Evolutionary conservation across 1,140 invertebrate species (phyloP).

Genomic region (Camponotus pennsylvanicus): DNA sequence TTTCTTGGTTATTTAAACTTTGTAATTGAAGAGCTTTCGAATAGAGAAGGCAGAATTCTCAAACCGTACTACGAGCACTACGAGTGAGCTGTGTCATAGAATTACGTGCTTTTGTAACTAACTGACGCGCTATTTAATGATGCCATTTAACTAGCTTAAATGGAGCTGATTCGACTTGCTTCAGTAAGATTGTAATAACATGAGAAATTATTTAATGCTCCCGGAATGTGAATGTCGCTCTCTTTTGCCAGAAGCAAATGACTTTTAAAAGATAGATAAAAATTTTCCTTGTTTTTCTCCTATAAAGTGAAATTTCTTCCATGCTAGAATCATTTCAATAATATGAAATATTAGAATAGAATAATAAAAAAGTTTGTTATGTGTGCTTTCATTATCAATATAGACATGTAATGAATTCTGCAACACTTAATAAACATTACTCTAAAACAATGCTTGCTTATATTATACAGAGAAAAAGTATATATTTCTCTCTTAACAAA

Average conservation of each 20-base stretch:
- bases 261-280: conserved; percentile 24
- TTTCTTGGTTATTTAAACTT: neutral
- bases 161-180: conserved; percentile 29
- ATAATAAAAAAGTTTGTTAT: neutral
- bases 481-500: neutral
- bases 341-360: neutral
- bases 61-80: neutral
- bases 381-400: neutral
- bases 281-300: conserved; percentile 10
- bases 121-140: conserved; percentile 17
- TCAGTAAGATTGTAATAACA: conserved; percentile 38
- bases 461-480: neutral
- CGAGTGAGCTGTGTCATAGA: conserved; percentile 24
- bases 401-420: neutral
- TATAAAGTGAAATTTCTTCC: conserved; percentile 4
- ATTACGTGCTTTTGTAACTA: conserved; percentile 36
- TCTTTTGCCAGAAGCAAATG: neutral
- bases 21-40: no score
- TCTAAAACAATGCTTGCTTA: neutral
- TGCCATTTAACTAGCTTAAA: conserved; percentile 33
- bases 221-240: neutral
- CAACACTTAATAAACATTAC: neutral
- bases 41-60: neutral
- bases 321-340: neutral
- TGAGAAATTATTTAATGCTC: conserved; percentile 49